Evolutionary conservation across 2,797 vertebrate species (phyloP).

Genomic region (Falco berigora): DNA sequence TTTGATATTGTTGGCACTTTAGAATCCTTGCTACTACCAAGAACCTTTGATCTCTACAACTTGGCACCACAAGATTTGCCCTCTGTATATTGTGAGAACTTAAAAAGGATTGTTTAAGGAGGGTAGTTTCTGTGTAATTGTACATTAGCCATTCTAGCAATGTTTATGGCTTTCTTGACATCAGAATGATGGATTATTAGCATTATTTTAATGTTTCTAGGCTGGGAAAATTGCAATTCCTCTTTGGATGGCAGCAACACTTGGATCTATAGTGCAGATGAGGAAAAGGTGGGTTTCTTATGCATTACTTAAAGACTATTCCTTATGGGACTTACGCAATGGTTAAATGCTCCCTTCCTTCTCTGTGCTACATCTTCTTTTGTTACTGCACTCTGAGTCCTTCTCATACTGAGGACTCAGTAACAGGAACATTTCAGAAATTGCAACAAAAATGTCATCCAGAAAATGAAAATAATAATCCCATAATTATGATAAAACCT

Average conservation of each 20-base stretch:
- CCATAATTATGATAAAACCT: neutral
- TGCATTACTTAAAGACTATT: neutral
- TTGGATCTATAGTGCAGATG: neutral
- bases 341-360: neutral
- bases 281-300: neutral
- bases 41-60: constrained; percentile 1
- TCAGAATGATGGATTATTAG: constrained; percentile 17
- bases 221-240: neutral
- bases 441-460: neutral
- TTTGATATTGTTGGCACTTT: neutral
- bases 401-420: neutral
- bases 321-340: neutral
- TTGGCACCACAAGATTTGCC: neutral
- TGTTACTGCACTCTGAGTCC: neutral
- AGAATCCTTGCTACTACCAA: neutral
- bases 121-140: constrained; percentile 11
- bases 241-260: neutral
- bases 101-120: constrained; percentile 8
- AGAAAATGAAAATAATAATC: neutral
- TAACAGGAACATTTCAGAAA: neutral
- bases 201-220: neutral
- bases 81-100: neutral
- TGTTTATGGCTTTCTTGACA: neutral
- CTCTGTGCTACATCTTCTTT: neutral
- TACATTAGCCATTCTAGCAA: constrained; percentile 20